These are phyloP conservation scores for Drosophila tristis DNA, from an alignment of 1,140 invertebrate genomes.

Conservation along the genomic window DNA sequence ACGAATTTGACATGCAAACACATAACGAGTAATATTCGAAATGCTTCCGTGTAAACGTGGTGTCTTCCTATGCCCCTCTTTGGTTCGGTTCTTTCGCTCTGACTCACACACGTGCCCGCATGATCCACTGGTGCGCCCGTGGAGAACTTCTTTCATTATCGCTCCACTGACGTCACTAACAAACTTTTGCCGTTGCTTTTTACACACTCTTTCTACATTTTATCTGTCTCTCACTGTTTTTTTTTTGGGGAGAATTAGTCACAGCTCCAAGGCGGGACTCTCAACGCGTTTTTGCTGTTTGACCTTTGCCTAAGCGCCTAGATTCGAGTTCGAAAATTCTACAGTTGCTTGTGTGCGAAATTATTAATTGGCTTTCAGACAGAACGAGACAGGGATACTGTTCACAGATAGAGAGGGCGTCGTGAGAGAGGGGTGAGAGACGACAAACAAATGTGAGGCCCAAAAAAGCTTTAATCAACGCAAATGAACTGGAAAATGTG, in stretches of 20 bases:
- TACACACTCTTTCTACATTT: constrained; percentile 1
- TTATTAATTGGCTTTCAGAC: constrained; percentile 66
- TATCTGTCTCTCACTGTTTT: constrained; percentile 19
- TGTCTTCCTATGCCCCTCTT: constrained; percentile 5
- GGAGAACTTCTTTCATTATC: constrained; percentile 50
- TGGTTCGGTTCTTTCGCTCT: constrained; percentile 19
- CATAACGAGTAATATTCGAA: background rate
- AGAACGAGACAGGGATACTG: constrained; percentile 7
- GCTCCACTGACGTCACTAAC: constrained; percentile 64
- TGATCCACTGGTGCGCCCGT: constrained; percentile 38
- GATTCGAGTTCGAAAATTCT: constrained; percentile 17
- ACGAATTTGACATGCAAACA: background rate
- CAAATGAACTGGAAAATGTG: constrained; percentile 81
- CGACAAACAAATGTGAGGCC: constrained; percentile 43
- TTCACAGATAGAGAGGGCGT: background rate
- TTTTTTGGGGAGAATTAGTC: constrained; percentile 52
- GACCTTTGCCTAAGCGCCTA: constrained; percentile 40
- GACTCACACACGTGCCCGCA: constrained; percentile 60
- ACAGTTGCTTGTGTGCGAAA: constrained; percentile 50
- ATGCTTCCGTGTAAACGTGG: constrained; percentile 6
- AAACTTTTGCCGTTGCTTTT: constrained; percentile 46
- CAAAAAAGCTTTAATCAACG: constrained; percentile 72
- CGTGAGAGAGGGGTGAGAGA: constrained; percentile 11
- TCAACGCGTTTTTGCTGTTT: constrained; percentile 15
- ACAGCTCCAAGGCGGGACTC: constrained; percentile 14